These are phyloP conservation scores for Argyresthia goedartella DNA, from an alignment of 2,888 invertebrate genomes.

Conservation along the genomic window DNA sequence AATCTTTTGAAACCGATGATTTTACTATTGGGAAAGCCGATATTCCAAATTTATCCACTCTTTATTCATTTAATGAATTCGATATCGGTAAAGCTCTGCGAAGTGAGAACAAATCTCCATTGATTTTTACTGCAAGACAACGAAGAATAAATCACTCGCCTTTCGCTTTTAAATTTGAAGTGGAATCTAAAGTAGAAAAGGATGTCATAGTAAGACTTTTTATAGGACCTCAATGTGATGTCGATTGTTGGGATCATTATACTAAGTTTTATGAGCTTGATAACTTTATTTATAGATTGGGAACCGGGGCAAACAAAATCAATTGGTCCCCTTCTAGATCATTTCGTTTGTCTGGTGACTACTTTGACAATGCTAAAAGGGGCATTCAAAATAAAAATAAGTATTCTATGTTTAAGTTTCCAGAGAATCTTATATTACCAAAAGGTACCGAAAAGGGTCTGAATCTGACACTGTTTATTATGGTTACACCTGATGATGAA, in stretches of 20 bases:
- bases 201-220: slow-evolving; percentile 39
- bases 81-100: slow-evolving; percentile 29
- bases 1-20: slow-evolving; percentile 31
- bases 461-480: slow-evolving; percentile 47
- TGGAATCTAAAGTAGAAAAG: slow-evolving; percentile 28
- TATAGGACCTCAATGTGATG: slow-evolving; percentile 43
- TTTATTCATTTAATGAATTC: slow-evolving; percentile 40
- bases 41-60: slow-evolving; percentile 37
- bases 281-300: slow-evolving; percentile 26
- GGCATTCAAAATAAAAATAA: slow-evolving; percentile 19
- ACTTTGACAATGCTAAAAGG: slow-evolving; percentile 21
- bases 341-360: slow-evolving; percentile 29
- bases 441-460: slow-evolving; percentile 41
- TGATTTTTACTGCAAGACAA: slow-evolving; percentile 30
- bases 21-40: slow-evolving; percentile 29
- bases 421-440: slow-evolving; percentile 45
- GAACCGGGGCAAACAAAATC: slow-evolving; percentile 35
- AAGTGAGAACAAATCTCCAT: slow-evolving; percentile 17
- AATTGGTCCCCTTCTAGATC: slow-evolving; percentile 38
- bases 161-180: slow-evolving; percentile 36
- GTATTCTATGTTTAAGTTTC: slow-evolving; percentile 46
- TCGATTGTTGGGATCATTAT: slow-evolving; percentile 34
- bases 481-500: slow-evolving; percentile 32
- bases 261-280: slow-evolving; percentile 45
- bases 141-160: slow-evolving; percentile 40